Evolutionary conservation across 2,888 invertebrate genomes (phyloP).

Genomic region (Metellina segmentata): DNA sequence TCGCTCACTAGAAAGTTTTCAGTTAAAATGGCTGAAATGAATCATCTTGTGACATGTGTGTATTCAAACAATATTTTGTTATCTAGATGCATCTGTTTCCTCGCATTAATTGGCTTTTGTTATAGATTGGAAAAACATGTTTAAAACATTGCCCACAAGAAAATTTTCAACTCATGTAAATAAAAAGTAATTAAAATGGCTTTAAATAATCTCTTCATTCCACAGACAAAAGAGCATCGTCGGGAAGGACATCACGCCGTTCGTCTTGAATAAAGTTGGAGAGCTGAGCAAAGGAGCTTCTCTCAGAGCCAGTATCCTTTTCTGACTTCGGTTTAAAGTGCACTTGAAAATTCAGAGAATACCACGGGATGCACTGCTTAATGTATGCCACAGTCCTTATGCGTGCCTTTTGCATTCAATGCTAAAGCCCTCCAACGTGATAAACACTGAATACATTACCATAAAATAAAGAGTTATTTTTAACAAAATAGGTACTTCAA

Average conservation of each 20-base stretch:
- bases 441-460: conserved; percentile 33
- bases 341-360: not conserved
- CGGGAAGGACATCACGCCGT: conserved; percentile 97
- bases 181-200: not conserved
- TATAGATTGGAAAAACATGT: too few relatives aligned
- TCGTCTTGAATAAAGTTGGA: conserved; percentile 89
- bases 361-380: not conserved
- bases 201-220: conserved; percentile 21
- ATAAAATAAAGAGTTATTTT: conserved; percentile 18
- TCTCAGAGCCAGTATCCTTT: conserved; percentile 88
- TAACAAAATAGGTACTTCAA: conserved; percentile 3
- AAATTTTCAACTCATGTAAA: too few relatives aligned
- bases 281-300: conserved; percentile 91
- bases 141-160: too few relatives aligned
- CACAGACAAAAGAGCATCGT: conserved; percentile 81
- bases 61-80: too few relatives aligned
- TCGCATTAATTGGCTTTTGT: too few relatives aligned
- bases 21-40: not conserved
- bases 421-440: conserved; percentile 1
- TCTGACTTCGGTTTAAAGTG: not conserved
- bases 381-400: conserved; percentile 5
- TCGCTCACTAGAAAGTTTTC: too few relatives aligned
- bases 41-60: too few relatives aligned
- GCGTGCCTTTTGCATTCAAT: not conserved
- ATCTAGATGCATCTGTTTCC: too few relatives aligned